Conservation (phyloP, 2,797 vertebrate species). For the Chanos chanos region DNA sequence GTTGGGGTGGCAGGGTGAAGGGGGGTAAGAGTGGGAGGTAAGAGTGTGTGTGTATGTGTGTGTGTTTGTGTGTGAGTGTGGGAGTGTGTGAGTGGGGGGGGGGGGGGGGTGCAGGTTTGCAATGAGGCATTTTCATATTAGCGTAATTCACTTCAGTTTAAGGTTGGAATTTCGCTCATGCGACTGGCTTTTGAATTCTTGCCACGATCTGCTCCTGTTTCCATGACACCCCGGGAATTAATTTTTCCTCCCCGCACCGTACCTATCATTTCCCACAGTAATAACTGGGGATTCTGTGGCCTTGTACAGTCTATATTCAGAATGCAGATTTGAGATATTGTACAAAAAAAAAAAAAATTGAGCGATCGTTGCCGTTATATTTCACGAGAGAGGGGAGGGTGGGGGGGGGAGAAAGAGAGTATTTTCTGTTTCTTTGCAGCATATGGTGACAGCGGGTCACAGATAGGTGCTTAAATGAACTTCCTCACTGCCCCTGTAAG, state of each 20-base stretch:
- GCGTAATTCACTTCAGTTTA: constrained; percentile 5
- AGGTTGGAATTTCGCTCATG: background rate
- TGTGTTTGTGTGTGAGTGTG: too few species aligned
- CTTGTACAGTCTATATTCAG: background rate
- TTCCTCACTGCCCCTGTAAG: background rate
- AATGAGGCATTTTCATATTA: constrained; percentile 20
- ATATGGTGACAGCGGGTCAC: constrained; percentile 38
- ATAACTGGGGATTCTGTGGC: constrained; percentile 22
- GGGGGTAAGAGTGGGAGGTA: too few species aligned
- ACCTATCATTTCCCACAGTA: constrained; percentile 21
- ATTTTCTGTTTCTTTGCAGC: background rate
- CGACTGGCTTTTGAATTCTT: constrained; percentile 15
- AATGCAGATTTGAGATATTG: constrained; percentile 31
- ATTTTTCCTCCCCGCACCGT: constrained; percentile 15
- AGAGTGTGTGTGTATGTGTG: too few species aligned
- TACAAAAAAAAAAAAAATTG: constrained; percentile 1
- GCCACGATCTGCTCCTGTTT: constrained; percentile 24
- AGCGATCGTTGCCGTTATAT: too few species aligned
- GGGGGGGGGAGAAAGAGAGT: too few species aligned
- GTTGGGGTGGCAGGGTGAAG: too few species aligned
- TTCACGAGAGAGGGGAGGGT: too few species aligned
- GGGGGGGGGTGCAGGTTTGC: constrained; percentile 1
- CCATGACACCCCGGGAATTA: constrained; percentile 35
- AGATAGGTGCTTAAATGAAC: constrained; percentile 17
- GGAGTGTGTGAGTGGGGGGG: too few species aligned